Conservation (phyloP, 30 jellyfish, hydroid and myxozoan genomes). For the Aurelia sp. region DNA sequence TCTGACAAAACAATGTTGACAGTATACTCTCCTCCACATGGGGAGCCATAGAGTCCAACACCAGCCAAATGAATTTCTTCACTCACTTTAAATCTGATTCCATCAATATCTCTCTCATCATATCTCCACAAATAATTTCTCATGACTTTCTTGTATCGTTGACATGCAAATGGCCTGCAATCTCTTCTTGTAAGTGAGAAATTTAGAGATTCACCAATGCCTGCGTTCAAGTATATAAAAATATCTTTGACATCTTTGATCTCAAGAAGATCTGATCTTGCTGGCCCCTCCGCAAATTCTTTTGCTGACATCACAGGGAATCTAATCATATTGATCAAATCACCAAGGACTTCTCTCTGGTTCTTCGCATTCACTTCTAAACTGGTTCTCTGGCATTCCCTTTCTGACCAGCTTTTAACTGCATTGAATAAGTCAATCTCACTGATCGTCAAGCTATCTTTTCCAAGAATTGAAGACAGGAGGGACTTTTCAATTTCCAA, state of each 20-base stretch:
- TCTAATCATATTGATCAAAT: constrained; percentile 74
- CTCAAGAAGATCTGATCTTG: constrained; percentile 88
- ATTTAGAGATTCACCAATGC: constrained; percentile 62
- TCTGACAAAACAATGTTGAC: constrained; percentile 66
- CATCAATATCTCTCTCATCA: constrained; percentile 94
- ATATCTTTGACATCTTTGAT: constrained; percentile 84
- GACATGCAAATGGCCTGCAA: constrained; percentile 83
- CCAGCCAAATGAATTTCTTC: constrained; percentile 90
- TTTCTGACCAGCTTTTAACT: constrained; percentile 86
- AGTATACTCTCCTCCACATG: constrained; percentile 96
- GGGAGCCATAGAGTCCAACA: constrained; percentile 95
- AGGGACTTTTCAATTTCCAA: constrained; percentile 76
- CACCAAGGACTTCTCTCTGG: constrained; percentile 63
- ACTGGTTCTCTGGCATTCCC: constrained; percentile 75
- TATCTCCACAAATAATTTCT: constrained; percentile 96
- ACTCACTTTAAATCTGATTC: constrained; percentile 87
- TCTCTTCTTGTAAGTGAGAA: constrained; percentile 60
- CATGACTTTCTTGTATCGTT: constrained; percentile 81
- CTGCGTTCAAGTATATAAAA: constrained; percentile 85
- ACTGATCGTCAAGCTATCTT: constrained; percentile 67
- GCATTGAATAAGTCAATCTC: constrained; percentile 91
- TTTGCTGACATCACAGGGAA: constrained; percentile 98
- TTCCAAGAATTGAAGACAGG: constrained; percentile 52
- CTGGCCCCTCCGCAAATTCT: constrained; percentile 99
- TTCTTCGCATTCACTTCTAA: constrained; percentile 61